Evolutionary conservation across 2,888 invertebrate species (phyloP), one percentile per base, ranked within the genome.

Genomic region (Drosophila robusta): DNA sequence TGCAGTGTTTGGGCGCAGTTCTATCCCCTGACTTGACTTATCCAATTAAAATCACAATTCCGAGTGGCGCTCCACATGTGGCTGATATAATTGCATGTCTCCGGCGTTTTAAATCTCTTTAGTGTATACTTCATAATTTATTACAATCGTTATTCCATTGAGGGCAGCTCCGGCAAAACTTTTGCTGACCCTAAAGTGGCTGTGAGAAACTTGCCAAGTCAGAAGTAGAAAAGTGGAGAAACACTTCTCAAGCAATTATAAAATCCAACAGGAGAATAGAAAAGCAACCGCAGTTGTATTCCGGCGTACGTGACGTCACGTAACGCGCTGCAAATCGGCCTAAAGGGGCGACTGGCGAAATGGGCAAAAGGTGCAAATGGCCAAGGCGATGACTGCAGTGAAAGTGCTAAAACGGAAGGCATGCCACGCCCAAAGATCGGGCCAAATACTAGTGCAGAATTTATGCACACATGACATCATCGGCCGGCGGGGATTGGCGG

Each of bases 1-100:
- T 38, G 0, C 39, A 29, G 38, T 22, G 47, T 9, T 12, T 8
- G n/a, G 12, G 42, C 12, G 12, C 24, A 24, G 8, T 36, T 46
- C 7, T 29, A 24, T 6, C 54, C 67, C 56, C 34, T 32, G 16
- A 60, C 64, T 52, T 41, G 52, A 34, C 58, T 65, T 61, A 70
- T 74, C 77, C 77, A 78, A 78, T 78, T 78, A 78, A 78, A 71
- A 70, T 67, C 58, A 50, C 50, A 47, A 44, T 50, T 58, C 29
- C 58, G 32, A 68, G 68, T 67, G 72, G 54, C 55, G 65, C 70
- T 54, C 67, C 75, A 77, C 77, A 80, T 82, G 77, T 80, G 86
- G 78, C 78, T 71, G 75, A 55, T 70, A 75, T 85, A 85, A 83
- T 82, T 83, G 82, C 86, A 78, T 67, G 80, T 80, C 78, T 75